Base-by-base conservation (phyloP, 2,888 invertebrate genomes). In the Parelbella ahira region DNA sequence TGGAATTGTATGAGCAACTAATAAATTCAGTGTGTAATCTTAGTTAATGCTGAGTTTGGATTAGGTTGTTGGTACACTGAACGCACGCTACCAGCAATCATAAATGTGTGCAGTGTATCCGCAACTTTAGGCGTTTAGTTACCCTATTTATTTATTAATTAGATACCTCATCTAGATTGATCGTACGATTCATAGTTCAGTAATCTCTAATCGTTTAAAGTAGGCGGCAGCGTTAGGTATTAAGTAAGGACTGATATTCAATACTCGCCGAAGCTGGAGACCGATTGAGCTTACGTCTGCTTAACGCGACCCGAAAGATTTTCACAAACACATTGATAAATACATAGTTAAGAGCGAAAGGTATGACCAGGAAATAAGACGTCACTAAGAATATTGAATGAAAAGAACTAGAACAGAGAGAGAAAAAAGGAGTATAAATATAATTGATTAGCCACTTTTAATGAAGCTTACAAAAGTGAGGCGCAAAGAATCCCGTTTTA, bases 231-330 rank as follows among this genome's bases (percentile, higher is more conserved):
- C 34, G 59, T 64, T 86, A 82, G 81, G 49, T 59, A 54, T 74
- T 86, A 86, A 86, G 84, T 81, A 80, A 74, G 86, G 79, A 86
- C 86, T 84, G 86, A 62, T 67, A 68, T 69, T 64, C 64, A 70
- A 74, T 78, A 70, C 66, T 72, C 68, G 64, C 47, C 53, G 28
- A 33, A 47, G 44, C 36, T 48, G 46, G 34, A 33, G 3, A 4
- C 41, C 25, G 12, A 20, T 27, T 41, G 32, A 27, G 32, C 33
- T 32, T 39, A 19, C 30, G 39, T 39, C 2, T 21, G 11, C 7
- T 19, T n/a, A 5, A 9, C n/a, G n/a, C n/a, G n/a, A n/a, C n/a
- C n/a, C n/a, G n/a, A n/a, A n/a, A n/a, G n/a, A n/a, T n/a, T n/a
- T n/a, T n/a, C n/a, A n/a, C n/a, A n/a, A n/a, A n/a, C n/a, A n/a